Conservation (phyloP, 2,888 invertebrate genomes). For the Agrochola lota region DNA sequence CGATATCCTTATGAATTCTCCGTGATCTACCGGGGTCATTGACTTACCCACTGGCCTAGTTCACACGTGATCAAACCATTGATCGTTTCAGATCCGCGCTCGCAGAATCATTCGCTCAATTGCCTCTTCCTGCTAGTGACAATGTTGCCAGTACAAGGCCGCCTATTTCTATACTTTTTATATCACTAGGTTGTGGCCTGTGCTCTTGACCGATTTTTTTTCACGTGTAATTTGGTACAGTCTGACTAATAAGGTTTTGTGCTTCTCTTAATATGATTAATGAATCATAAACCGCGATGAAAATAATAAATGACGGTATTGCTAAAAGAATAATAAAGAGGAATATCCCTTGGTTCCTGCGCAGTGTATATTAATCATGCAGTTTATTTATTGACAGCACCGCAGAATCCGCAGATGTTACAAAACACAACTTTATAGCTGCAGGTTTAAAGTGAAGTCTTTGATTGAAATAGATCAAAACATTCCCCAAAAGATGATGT, state of each 20-base stretch:
- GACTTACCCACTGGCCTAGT: slow-evolving; percentile 84
- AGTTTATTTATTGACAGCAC: slow-evolving; percentile 34
- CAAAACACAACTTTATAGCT: slow-evolving; percentile 18
- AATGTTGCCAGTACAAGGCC: slow-evolving; percentile 82
- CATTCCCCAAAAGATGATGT: slow-evolving; percentile 52
- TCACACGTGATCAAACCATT: slow-evolving; percentile 85
- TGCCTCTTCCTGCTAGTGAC: slow-evolving; percentile 83
- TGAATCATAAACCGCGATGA: slow-evolving; percentile 8
- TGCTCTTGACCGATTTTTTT: slow-evolving; percentile 65
- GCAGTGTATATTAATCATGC: slow-evolving; percentile 21
- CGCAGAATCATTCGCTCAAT: slow-evolving; percentile 83
- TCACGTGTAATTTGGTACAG: neutral
- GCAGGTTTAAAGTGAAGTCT: slow-evolving; percentile 30
- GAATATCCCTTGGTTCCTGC: slow-evolving; percentile 15
- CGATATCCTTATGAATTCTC: slow-evolving; percentile 64
- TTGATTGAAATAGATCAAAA: slow-evolving; percentile 51
- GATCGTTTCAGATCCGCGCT: slow-evolving; percentile 80
- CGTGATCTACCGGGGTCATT: slow-evolving; percentile 73
- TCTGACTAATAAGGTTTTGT: neutral
- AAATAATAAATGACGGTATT: slow-evolving; percentile 23
- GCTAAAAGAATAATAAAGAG: neutral
- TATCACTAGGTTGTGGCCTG: slow-evolving; percentile 39
- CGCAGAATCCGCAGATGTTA: slow-evolving; percentile 29
- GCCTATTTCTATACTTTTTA: slow-evolving; percentile 66
- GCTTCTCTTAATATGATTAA: slow-evolving; percentile 7